Conservation (phyloP, 2,888 invertebrate species). For the Tanytarsus gracilentus region DNA sequence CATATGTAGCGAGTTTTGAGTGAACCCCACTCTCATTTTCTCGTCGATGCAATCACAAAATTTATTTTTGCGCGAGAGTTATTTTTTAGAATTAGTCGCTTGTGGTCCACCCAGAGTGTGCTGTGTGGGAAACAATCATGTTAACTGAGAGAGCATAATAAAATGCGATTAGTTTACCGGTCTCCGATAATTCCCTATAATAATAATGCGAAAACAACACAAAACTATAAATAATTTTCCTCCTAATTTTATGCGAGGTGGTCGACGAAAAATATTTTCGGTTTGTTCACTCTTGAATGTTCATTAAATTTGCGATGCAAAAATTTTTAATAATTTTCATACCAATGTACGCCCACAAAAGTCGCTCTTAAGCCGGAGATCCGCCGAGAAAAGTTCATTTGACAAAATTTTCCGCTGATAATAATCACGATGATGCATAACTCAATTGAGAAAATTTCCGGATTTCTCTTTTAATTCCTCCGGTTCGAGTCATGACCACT, state of each 20-base stretch:
- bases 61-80: too few species aligned
- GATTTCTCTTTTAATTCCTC: neutral
- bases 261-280: too few species aligned
- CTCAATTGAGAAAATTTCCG: slow-evolving; percentile 19
- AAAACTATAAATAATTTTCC: slow-evolving; percentile 18
- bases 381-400: neutral
- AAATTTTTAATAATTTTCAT: too few species aligned
- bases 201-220: slow-evolving; percentile 18
- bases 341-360: too few species aligned
- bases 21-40: too few species aligned
- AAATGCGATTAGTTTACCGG: slow-evolving; percentile 21
- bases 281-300: neutral
- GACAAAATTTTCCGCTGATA: neutral
- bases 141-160: slow-evolving; percentile 20
- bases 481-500: neutral
- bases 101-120: slow-evolving; percentile 2
- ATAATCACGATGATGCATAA: slow-evolving; percentile 24
- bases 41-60: too few species aligned
- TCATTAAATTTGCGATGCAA: neutral
- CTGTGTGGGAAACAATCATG: slow-evolving; percentile 11
- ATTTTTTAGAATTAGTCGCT: slow-evolving; percentile 17
- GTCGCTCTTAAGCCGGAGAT: too few species aligned
- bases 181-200: slow-evolving; percentile 20
- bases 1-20: too few species aligned
- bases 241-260: neutral